Conservation (phyloP, 2,888 invertebrate species). For the Autographa gamma region DNA sequence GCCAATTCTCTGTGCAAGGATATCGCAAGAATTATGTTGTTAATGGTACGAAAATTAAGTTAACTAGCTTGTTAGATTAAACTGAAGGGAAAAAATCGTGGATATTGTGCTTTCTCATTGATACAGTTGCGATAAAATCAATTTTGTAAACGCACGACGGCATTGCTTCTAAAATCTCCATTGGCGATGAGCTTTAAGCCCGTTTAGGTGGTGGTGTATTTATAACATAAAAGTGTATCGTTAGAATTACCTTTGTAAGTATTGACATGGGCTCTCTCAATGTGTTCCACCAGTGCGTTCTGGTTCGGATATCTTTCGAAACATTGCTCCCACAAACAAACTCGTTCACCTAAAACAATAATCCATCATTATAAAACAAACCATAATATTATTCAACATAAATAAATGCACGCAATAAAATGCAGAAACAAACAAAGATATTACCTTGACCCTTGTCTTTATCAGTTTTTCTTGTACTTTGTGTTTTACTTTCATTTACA, state of each 20-base stretch:
- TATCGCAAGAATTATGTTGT: too few species aligned
- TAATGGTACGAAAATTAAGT: too few species aligned
- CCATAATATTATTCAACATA: not conserved
- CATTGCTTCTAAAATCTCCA: too few species aligned
- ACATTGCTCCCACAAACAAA: slow-evolving; percentile 96
- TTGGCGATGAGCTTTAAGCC: too few species aligned
- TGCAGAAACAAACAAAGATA: not conserved
- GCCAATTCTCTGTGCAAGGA: too few species aligned
- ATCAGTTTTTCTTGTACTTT: slow-evolving; percentile 68
- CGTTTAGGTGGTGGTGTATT: too few species aligned
- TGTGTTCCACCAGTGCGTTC: slow-evolving; percentile 94
- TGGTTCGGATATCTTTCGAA: slow-evolving; percentile 94
- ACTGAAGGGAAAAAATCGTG: too few species aligned
- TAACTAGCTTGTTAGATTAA: too few species aligned
- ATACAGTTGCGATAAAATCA: too few species aligned
- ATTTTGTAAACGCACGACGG: too few species aligned
- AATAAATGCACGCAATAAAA: not conserved
- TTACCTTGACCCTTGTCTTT: slow-evolving; percentile 80
- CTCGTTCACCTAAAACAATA: slow-evolving; percentile 79
- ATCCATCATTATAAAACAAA: not conserved
- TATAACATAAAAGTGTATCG: not conserved
- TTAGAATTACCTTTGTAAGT: slow-evolving; percentile 90
- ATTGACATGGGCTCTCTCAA: slow-evolving; percentile 96
- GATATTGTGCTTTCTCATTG: too few species aligned
- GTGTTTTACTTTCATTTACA: slow-evolving; percentile 56